These are phyloP conservation scores for Aepyceros melampus DNA, from an alignment of 2,113 vertebrate genomes.

Conservation along the genomic window DNA sequence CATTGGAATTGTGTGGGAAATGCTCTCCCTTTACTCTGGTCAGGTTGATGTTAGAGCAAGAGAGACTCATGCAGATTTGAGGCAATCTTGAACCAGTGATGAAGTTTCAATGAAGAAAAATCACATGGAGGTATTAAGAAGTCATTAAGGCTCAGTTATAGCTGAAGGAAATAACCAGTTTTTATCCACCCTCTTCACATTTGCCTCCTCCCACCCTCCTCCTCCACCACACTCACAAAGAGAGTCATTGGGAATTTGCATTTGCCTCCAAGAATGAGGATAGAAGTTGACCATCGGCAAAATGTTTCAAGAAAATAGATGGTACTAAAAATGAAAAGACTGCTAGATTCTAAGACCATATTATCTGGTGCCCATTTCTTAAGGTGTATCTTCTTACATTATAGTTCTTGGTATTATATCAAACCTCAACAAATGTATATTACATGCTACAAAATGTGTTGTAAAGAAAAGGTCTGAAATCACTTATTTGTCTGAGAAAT, in stretches of 20 bases:
- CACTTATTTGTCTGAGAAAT: not conserved
- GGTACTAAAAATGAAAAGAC: not conserved
- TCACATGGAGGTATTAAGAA: not conserved
- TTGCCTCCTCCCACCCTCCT: too few relatives aligned
- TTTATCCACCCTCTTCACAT: not conserved
- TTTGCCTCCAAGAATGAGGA: not conserved
- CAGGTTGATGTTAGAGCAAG: not conserved
- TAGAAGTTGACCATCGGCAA: not conserved
- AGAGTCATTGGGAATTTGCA: not conserved
- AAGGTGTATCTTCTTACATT: not conserved
- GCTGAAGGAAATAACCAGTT: not conserved
- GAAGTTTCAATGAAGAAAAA: not conserved
- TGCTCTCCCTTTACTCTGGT: not conserved
- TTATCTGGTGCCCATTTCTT: not conserved
- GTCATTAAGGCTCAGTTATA: not conserved
- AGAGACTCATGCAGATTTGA: not conserved
- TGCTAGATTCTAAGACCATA: not conserved
- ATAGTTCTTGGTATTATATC: not conserved
- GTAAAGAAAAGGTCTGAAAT: not conserved
- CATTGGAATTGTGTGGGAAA: not conserved
- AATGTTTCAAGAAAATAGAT: not conserved
- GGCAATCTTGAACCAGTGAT: not conserved
- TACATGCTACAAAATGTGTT: not conserved
- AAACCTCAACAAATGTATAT: not conserved
- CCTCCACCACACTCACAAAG: not conserved